A percentile compares a stretch with the other conserved stretches of the same genome.
phyloP scores from a whole-genome alignment of 2,888 invertebrate species.

The Beris chalybata region DNA sequence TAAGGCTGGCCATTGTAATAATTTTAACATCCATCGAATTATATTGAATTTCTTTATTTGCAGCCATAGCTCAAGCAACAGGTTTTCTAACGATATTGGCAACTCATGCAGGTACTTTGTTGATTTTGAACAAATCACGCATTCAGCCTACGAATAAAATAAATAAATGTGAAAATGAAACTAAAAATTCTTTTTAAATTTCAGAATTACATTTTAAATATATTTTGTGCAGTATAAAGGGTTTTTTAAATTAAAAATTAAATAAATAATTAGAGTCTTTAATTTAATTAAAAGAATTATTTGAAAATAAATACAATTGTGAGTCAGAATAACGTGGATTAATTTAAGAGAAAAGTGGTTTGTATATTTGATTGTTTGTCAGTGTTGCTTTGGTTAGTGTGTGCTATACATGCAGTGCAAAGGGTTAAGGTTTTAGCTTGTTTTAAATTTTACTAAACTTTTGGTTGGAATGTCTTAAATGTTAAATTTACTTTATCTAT shows the following conservation, averaged over 20 bases:
- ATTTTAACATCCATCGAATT: conserved; percentile 51
- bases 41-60: conserved; percentile 48
- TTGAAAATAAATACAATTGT: too few species aligned
- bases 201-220: conserved; percentile 35
- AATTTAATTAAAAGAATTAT: too few species aligned
- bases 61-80: conserved; percentile 51
- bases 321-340: too few species aligned
- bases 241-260: not conserved
- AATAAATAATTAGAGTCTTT: not conserved
- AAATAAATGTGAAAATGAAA: conserved; percentile 42
- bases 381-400: too few species aligned
- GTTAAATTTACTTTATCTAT: too few species aligned
- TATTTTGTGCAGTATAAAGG: not conserved
- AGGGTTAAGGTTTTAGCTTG: too few species aligned
- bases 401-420: too few species aligned
- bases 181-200: conserved; percentile 36
- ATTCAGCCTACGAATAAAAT: conserved; percentile 49
- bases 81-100: conserved; percentile 50
- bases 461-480: too few species aligned
- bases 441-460: too few species aligned
- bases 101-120: conserved; percentile 53
- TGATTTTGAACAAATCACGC: conserved; percentile 51
- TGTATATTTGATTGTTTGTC: too few species aligned
- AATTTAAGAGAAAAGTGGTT: too few species aligned
- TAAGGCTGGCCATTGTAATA: conserved; percentile 53